Conservation (phyloP, 2,888 invertebrate genomes). For the Polia nebulosa region DNA sequence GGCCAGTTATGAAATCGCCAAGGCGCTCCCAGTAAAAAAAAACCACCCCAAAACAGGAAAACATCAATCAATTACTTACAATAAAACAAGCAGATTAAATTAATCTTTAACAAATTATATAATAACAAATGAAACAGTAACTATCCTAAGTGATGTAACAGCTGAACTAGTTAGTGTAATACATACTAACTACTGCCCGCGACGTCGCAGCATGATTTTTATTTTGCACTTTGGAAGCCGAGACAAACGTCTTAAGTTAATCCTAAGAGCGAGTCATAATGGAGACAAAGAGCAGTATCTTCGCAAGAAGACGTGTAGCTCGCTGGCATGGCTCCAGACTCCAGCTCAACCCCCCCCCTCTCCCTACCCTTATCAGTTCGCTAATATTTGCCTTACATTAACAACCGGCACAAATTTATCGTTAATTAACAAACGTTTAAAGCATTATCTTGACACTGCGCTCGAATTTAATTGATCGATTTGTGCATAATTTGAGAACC, state of each 20-base stretch:
- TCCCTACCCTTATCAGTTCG: slow-evolving; percentile 58
- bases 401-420: slow-evolving; percentile 71
- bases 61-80: too few relatives aligned
- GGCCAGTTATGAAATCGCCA: neutral
- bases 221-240: slow-evolving; percentile 33
- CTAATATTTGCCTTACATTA: slow-evolving; percentile 75
- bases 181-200: neutral
- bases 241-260: slow-evolving; percentile 62
- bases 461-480: slow-evolving; percentile 52
- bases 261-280: slow-evolving; percentile 70
- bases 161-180: slow-evolving; percentile 3
- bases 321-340: slow-evolving; percentile 74
- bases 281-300: slow-evolving; percentile 77
- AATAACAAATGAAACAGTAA: too few relatives aligned
- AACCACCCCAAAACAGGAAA: too few relatives aligned
- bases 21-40: too few relatives aligned
- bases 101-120: too few relatives aligned
- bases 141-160: slow-evolving; percentile 6
- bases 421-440: slow-evolving; percentile 70
- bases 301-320: slow-evolving; percentile 69
- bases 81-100: slow-evolving; percentile 3
- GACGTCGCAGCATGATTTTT: slow-evolving; percentile 36
- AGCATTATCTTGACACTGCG: slow-evolving; percentile 64
- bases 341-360: slow-evolving; percentile 57
- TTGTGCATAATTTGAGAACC: slow-evolving; percentile 27